Evolutionary conservation across 1,140 invertebrate genomes (phyloP), one percentile per base, ranked within the genome.

Genomic region (Drosophila erecta): DNA sequence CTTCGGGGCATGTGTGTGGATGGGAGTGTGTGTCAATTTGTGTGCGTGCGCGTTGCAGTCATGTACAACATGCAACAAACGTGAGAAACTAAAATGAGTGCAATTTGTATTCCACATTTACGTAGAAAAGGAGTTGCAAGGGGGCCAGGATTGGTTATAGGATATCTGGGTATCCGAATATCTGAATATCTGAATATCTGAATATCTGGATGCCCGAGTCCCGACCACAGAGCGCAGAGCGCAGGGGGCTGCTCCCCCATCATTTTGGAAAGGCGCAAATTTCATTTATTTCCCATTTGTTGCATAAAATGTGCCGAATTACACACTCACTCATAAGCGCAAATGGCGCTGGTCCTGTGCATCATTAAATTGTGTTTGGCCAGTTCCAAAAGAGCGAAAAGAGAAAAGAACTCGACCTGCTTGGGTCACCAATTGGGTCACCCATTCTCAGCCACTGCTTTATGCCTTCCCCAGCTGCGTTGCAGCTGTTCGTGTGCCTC

Each of bases 21-120:
- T 58, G 54, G 44, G 38, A 54, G 43, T 58, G 59, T 72, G 47
- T 64, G 59, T 72, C 59, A 66, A 58, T 71, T 73, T 67, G 71
- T 71, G 60, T 86, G 83, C 59, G 79, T 83, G 66, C 71, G 79
- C 79, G 79, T 87, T 87, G 84, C 84, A 87, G 83, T 83, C 84
- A 87, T 87, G 83, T 87, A 83, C 84, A 79, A 79, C 84, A 83
- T 87, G 83, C 83, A 87, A 87, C 84, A 87, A 86, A 87, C 83
- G 83, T 87, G 84, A 87, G 83, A 87, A 87, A 83, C 83, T 89
- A 79, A 87, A 87, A 87, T 87, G 84, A 87, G 84, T 89, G 83
- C 83, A 89, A 87, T 87, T 87, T 87, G 83, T 87, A 89, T 87
- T 84, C 83, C 79, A 89, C 83, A 79, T 83, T 76, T 65, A 83